Percentiles rank a stretch among this genome's conserved stretches.
phyloP scores from a whole-genome alignment of 2,888 invertebrate genomes.

The Diploptera punctata region DNA sequence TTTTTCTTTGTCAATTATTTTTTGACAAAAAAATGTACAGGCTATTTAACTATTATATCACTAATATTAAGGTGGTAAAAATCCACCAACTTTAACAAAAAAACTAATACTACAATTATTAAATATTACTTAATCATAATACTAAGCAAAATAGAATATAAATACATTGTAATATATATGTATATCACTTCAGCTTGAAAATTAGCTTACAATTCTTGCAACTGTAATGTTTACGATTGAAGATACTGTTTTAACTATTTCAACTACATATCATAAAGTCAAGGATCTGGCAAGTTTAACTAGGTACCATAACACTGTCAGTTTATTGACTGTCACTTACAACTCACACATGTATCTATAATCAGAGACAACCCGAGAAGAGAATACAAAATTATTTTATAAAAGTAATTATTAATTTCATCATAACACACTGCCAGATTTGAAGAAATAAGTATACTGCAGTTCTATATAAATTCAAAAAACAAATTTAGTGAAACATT shows the following conservation, averaged over 20 bases:
- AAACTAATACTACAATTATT: conserved; percentile 19
- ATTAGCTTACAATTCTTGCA: conserved; percentile 1
- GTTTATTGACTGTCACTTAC: too few relatives aligned
- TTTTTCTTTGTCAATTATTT: background rate
- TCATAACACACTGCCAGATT: too few relatives aligned
- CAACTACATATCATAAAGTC: background rate
- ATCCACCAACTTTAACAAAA: conserved; percentile 16
- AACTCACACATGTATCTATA: too few relatives aligned
- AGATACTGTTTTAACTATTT: background rate
- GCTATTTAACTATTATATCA: conserved; percentile 1
- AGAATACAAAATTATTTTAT: too few relatives aligned
- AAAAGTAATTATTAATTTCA: too few relatives aligned
- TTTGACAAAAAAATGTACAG: conserved; percentile 11
- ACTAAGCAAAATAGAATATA: background rate
- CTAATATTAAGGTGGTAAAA: conserved; percentile 20
- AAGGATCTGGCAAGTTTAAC: background rate
- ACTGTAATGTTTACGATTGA: background rate
- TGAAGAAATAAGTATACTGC: too few relatives aligned
- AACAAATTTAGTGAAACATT: too few relatives aligned
- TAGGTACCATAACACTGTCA: too few relatives aligned
- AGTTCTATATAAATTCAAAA: too few relatives aligned
- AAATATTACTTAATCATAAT: conserved; percentile 10
- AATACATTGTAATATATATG: too few relatives aligned
- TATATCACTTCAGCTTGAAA: conserved; percentile 7
- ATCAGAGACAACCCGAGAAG: too few relatives aligned